Conservation (phyloP, 1,140 invertebrate species). For the Ectropis grisescens region DNA sequence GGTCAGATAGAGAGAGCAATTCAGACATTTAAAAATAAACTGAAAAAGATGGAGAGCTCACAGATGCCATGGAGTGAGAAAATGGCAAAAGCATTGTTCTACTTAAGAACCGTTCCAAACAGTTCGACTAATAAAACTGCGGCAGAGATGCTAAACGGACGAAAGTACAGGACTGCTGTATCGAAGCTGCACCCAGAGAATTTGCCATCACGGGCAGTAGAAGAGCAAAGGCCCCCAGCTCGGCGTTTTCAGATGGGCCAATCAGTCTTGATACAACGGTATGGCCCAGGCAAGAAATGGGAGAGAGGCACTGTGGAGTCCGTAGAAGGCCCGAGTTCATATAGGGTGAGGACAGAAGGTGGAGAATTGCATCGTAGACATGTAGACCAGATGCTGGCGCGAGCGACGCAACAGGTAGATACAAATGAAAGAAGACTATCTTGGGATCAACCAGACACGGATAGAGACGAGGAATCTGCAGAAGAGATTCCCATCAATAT, state of each 20-base stretch:
- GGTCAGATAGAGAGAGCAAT: neutral
- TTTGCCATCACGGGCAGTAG: neutral
- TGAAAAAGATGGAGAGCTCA: neutral
- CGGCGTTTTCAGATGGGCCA: neutral
- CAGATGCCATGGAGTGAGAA: neutral
- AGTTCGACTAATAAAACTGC: neutral
- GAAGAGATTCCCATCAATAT: neutral
- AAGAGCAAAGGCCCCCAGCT: neutral
- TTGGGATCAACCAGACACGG: neutral
- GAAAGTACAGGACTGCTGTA: neutral
- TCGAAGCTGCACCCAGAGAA: neutral
- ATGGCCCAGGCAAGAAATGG: neutral
- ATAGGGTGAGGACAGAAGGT: conserved; percentile 9
- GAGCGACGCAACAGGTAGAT: neutral
- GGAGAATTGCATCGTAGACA: conserved; percentile 9
- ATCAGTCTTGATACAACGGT: neutral
- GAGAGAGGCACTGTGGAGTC: neutral
- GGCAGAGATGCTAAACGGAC: neutral
- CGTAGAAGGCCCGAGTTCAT: conserved; percentile 3
- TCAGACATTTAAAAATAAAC: neutral
- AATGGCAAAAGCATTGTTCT: neutral
- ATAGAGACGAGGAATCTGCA: neutral
- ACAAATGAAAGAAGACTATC: neutral
- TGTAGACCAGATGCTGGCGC: neutral
- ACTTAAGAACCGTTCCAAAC: neutral